Evolutionary conservation across 1,140 invertebrate species (phyloP), one percentile per base, ranked within the genome.

Genomic region (Asbolus verrucosus): DNA sequence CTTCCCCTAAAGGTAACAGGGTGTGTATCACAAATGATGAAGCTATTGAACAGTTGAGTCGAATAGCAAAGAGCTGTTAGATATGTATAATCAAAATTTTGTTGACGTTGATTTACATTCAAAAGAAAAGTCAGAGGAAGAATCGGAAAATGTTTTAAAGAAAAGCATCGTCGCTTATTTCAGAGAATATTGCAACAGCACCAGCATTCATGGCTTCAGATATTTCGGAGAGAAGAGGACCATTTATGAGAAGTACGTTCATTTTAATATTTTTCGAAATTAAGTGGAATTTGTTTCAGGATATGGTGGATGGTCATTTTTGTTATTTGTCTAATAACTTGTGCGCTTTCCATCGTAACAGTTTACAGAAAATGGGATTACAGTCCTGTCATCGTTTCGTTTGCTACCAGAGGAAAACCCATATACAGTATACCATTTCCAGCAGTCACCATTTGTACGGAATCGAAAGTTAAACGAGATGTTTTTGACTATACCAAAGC

Each of bases 381-480:
- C n/a, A 83, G 81, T 16, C 85, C 85, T 1, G 84, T 86, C 0
- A 85, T 86, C 16, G 84, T 86, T 0, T 83, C 84, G 27, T 85
- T 86, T 70, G 79, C 82, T 0, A 83, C 84, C 27, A 81, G 78
- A 60, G 79, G 82, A 0, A 84, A 82, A 2, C 83, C 84, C 0
- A 82, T 85, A 9, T 85, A 81, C 80, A 79, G 81, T 61, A 83
- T 85, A 31, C 84, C 84, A 0, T 85, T 85, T 74, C 84, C 84
- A 9, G 82, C 84, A 0, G 78, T 85, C n/a, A 85, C 84, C 1
- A 82, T 85, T 27, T 85, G 84, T 67, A 79, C 82, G 8, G 82
- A 83, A 43, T 82, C 80, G 6, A 81, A 79, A 63, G 27, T 69
- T 8, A 38, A 70, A 24, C 36, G 16, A 11, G 14, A 19, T 18